A percentile compares a stretch with the other conserved stretches of the same genome.
Conservation (phyloP, 2,113 vertebrate species). For the Siniperca knerii region DNA sequence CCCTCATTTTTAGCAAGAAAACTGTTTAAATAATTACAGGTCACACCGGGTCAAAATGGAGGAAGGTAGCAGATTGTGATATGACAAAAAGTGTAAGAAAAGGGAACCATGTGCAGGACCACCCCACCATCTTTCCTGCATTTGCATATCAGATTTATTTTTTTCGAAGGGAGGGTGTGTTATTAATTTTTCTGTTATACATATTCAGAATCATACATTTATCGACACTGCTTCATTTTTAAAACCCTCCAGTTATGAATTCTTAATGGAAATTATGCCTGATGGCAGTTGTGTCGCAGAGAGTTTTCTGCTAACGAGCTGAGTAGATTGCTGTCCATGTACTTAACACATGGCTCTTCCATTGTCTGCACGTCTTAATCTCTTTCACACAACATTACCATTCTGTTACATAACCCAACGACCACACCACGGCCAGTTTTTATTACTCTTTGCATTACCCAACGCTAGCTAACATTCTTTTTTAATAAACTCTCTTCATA, state of each 20-base stretch:
- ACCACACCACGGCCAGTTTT: constrained; percentile 41
- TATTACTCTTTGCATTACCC: constrained; percentile 54
- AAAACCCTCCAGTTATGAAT: constrained; percentile 54
- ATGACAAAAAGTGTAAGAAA: not conserved
- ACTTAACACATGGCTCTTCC: constrained; percentile 30
- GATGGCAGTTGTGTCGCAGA: constrained; percentile 29
- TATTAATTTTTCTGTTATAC: constrained; percentile 36
- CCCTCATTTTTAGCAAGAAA: not conserved
- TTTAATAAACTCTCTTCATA: not conserved
- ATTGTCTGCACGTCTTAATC: constrained; percentile 64
- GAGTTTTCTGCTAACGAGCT: constrained; percentile 61
- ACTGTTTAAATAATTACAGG: not conserved
- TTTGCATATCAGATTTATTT: constrained; percentile 1
- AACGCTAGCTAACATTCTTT: constrained; percentile 9
- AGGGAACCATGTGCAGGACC: not conserved
- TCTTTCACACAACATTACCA: constrained; percentile 49
- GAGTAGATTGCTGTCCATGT: constrained; percentile 62
- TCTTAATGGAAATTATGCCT: constrained; percentile 63
- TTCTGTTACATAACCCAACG: constrained; percentile 67
- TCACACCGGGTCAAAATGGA: not conserved
- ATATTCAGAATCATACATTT: constrained; percentile 45
- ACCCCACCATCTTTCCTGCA: not conserved
- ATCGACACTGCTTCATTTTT: constrained; percentile 32
- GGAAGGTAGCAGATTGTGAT: not conserved
- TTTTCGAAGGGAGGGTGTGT: not conserved